Evolutionary conservation across 2,888 invertebrate genomes (phyloP).

Genomic region (Andrena flavipes): DNA sequence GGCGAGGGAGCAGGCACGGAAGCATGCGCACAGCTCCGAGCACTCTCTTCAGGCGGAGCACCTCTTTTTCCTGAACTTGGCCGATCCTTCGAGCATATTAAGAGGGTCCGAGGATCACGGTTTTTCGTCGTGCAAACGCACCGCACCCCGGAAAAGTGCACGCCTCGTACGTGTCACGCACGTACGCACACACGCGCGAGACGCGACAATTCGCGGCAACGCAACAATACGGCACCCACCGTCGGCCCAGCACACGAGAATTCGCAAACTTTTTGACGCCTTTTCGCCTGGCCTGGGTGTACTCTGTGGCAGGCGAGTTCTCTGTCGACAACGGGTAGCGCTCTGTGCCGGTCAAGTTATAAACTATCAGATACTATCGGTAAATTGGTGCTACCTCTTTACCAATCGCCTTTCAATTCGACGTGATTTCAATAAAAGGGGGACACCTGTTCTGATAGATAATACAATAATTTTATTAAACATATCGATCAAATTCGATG

Average conservation of each 20-base stretch:
- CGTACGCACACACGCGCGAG: slow-evolving; percentile 66
- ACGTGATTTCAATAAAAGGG: neutral
- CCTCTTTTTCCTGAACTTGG: slow-evolving; percentile 66
- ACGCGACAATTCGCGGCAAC: slow-evolving; percentile 66
- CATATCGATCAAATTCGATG: neutral
- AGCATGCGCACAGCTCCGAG: slow-evolving; percentile 76
- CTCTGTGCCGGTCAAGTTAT: slow-evolving; percentile 52
- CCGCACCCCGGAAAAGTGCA: slow-evolving; percentile 80
- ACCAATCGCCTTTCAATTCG: slow-evolving; percentile 7
- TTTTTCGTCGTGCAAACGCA: slow-evolving; percentile 60
- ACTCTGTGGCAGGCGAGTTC: slow-evolving; percentile 59
- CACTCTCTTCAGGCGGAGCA: slow-evolving; percentile 67
- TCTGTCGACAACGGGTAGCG: slow-evolving; percentile 56
- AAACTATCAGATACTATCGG: slow-evolving; percentile 44
- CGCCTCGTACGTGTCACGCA: slow-evolving; percentile 81
- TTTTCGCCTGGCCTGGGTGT: slow-evolving; percentile 62
- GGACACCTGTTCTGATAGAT: no score
- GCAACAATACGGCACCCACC: slow-evolving; percentile 68
- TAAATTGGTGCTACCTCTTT: slow-evolving; percentile 34
- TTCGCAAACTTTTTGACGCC: slow-evolving; percentile 74
- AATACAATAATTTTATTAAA: no score
- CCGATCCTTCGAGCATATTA: slow-evolving; percentile 71
- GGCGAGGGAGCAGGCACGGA: slow-evolving; percentile 80
- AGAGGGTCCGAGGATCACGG: slow-evolving; percentile 48
- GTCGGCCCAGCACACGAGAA: slow-evolving; percentile 65